Evolutionary conservation across 2,888 invertebrate genomes (phyloP).

Genomic region (Ophion costatus): DNA sequence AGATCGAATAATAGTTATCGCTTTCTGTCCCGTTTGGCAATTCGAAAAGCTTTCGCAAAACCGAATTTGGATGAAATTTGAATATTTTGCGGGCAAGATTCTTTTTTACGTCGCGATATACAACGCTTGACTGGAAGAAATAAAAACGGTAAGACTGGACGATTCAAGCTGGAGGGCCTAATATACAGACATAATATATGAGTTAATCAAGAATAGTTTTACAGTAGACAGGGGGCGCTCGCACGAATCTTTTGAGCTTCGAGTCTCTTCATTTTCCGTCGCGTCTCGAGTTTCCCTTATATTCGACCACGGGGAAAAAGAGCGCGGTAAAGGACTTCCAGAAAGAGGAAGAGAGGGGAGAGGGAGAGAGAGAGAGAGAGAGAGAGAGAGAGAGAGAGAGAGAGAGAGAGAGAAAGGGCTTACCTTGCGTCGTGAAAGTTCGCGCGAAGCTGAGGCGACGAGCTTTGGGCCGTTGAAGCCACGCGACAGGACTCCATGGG

Average conservation of each 20-base stretch:
- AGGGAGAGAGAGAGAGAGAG: neutral
- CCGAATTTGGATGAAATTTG: neutral
- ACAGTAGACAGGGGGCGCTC: conserved; percentile 9
- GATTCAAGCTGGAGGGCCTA: neutral
- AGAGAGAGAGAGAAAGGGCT: neutral
- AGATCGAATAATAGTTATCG: neutral
- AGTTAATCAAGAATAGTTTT: conserved; percentile 55
- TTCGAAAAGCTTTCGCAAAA: neutral
- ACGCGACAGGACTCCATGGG: conserved; percentile 26
- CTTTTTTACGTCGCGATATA: neutral
- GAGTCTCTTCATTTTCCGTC: conserved; percentile 26
- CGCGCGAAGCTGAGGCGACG: conserved; percentile 35
- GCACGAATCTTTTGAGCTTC: conserved; percentile 50
- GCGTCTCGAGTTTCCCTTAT: conserved; percentile 27
- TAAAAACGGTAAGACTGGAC: neutral
- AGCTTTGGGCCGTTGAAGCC: conserved; percentile 43
- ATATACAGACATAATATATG: conserved; percentile 8
- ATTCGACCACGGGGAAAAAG: conserved; percentile 12
- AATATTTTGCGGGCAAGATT: neutral
- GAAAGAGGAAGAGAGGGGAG: neutral
- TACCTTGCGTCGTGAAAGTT: conserved; percentile 31
- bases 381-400: neutral
- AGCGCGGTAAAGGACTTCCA: neutral
- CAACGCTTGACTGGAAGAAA: neutral
- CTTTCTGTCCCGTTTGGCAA: neutral